Conservation (phyloP, 2,888 invertebrate genomes). For the Chrysina gloriosa region DNA sequence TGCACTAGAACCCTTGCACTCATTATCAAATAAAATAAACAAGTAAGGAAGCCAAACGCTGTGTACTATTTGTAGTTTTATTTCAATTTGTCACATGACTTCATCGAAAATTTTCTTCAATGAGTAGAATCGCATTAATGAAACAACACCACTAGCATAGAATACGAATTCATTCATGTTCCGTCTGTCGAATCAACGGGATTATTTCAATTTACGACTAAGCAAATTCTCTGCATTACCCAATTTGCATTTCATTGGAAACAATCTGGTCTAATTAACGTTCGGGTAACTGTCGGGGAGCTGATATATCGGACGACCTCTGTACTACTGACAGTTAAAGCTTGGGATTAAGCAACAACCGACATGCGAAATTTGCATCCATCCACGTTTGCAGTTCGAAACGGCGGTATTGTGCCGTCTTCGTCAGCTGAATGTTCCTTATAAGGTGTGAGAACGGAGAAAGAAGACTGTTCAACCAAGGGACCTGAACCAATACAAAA, state of each 20-base stretch:
- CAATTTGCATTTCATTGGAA: slow-evolving; percentile 49
- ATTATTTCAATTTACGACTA: slow-evolving; percentile 35
- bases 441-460: slow-evolving; percentile 3
- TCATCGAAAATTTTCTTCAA: no score
- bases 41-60: no score
- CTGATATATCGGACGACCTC: slow-evolving; percentile 52
- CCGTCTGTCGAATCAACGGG: slow-evolving; percentile 8
- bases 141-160: not conserved
- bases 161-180: slow-evolving; percentile 6
- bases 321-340: slow-evolving; percentile 51
- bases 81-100: no score
- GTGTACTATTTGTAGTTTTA: no score
- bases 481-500: slow-evolving; percentile 37
- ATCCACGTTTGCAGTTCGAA: slow-evolving; percentile 45
- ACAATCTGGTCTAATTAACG: slow-evolving; percentile 51
- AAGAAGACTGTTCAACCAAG: not conserved
- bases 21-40: no score
- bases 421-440: not conserved
- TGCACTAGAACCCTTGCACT: no score
- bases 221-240: slow-evolving; percentile 42
- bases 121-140: no score
- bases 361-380: slow-evolving; percentile 51
- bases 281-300: slow-evolving; percentile 50
- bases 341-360: slow-evolving; percentile 48
- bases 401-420: slow-evolving; percentile 17